Evolutionary conservation across 1,140 invertebrate genomes (phyloP).

Genomic region (Conus ventricosus): DNA sequence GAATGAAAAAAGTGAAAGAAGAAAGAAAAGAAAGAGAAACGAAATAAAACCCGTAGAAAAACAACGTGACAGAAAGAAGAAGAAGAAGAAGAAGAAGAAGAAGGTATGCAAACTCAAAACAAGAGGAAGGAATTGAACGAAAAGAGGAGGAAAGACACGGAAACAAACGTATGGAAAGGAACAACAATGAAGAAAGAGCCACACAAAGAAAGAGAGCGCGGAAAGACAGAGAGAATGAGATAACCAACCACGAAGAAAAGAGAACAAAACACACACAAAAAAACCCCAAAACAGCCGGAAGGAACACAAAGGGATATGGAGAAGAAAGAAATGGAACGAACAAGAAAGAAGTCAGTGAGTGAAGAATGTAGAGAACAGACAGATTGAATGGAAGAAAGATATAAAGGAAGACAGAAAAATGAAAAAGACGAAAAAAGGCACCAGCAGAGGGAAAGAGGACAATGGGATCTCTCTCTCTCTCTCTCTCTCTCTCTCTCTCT

Average conservation of each 20-base stretch:
- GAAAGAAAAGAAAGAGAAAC: too few relatives aligned
- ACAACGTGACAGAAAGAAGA: too few relatives aligned
- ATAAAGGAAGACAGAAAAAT: background rate
- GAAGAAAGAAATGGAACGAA: background rate
- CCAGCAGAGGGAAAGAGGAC: too few relatives aligned
- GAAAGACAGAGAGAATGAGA: too few relatives aligned
- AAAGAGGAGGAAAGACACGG: background rate
- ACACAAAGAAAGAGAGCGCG: background rate
- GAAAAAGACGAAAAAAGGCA: background rate
- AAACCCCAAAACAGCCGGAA: background rate
- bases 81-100: too few relatives aligned
- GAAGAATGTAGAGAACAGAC: background rate
- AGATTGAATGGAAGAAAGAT: background rate
- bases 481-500: too few relatives aligned
- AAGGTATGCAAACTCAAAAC: background rate
- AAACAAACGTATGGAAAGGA: background rate
- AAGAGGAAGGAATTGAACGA: background rate
- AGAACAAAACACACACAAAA: background rate
- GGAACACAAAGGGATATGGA: too few relatives aligned
- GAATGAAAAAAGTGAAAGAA: too few relatives aligned
- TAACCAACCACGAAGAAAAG: background rate
- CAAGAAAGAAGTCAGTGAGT: background rate
- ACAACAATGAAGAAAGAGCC: background rate
- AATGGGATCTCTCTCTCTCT: too few relatives aligned
- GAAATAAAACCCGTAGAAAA: too few relatives aligned